A percentile compares a stretch with the other conserved stretches of the same genome.
Conservation (phyloP, 2,888 invertebrate species). For the Acanthacorydalis orientalis region DNA sequence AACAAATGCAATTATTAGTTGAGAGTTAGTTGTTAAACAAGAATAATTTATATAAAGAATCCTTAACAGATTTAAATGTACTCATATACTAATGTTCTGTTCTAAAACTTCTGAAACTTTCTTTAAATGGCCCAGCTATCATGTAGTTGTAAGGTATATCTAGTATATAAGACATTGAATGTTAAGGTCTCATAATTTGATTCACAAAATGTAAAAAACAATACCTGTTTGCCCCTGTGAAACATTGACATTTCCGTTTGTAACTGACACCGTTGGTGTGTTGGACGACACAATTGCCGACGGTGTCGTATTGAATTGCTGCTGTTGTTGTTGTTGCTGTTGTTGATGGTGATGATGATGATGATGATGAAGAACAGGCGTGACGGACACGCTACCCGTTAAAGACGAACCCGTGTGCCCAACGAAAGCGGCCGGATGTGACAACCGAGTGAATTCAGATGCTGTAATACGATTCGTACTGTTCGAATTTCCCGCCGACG, state of each 20-base stretch:
- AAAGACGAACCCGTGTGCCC: not conserved
- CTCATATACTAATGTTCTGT: too few relatives aligned
- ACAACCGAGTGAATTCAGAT: not conserved
- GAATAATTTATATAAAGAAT: too few relatives aligned
- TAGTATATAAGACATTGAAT: too few relatives aligned
- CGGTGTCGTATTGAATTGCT: not conserved
- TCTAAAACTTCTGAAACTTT: too few relatives aligned
- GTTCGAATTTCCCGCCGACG: not conserved
- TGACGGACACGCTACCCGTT: not conserved
- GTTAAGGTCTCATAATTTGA: too few relatives aligned
- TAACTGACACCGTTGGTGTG: conserved; percentile 1
- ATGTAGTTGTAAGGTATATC: too few relatives aligned
- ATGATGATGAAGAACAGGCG: not conserved
- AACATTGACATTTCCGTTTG: not conserved
- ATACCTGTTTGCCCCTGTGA: conserved; percentile 2
- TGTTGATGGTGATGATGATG: not conserved
- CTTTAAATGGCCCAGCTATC: too few relatives aligned
- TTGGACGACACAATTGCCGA: not conserved
- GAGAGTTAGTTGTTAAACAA: too few relatives aligned
- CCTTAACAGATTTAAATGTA: too few relatives aligned
- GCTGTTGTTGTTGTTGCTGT: not conserved
- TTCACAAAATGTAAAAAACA: not conserved
- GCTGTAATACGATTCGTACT: not conserved
- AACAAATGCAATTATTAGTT: too few relatives aligned
- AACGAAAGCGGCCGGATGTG: conserved; percentile 9